Conservation (phyloP, 1,140 invertebrate genomes). For the Zaprionus gabonicus region DNA sequence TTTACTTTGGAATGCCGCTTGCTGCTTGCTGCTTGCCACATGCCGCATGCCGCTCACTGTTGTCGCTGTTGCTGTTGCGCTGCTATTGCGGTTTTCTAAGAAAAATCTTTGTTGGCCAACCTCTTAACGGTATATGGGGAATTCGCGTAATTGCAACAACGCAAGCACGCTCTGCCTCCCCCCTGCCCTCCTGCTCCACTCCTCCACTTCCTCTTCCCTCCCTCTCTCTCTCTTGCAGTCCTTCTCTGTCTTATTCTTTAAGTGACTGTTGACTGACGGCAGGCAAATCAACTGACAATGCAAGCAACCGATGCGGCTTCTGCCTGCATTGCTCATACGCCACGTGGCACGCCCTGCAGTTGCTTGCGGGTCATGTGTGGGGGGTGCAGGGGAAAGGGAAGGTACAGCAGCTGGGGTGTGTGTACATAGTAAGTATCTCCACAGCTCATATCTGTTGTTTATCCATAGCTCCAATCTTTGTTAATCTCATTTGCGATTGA, state of each 20-base stretch:
- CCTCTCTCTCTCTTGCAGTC: not conserved
- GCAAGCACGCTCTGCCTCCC: not conserved
- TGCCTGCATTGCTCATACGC: slow-evolving; percentile 24
- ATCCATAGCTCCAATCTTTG: not conserved
- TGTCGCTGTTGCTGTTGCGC: slow-evolving; percentile 8
- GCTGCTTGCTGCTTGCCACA: slow-evolving; percentile 21
- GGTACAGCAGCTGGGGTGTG: not conserved
- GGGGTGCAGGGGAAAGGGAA: not conserved
- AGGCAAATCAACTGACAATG: slow-evolving; percentile 74
- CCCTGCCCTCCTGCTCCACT: not conserved
- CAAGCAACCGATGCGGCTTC: slow-evolving; percentile 43
- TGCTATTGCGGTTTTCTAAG: slow-evolving; percentile 64
- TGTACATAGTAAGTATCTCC: not conserved
- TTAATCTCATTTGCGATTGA: slow-evolving; percentile 2
- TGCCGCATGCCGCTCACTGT: slow-evolving; percentile 14
- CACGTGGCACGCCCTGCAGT: not conserved
- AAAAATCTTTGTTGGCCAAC: slow-evolving; percentile 71
- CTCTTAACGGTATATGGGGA: slow-evolving; percentile 51
- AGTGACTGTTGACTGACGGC: slow-evolving; percentile 57
- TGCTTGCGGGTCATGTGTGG: not conserved
- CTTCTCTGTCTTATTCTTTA: slow-evolving; percentile 18
- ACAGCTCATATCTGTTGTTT: not conserved
- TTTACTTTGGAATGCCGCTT: slow-evolving; percentile 75
- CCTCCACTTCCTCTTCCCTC: not conserved
- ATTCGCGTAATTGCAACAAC: slow-evolving; percentile 61